Base-by-base conservation (phyloP, 2,797 vertebrate species). In the Allobates femoralis region DNA sequence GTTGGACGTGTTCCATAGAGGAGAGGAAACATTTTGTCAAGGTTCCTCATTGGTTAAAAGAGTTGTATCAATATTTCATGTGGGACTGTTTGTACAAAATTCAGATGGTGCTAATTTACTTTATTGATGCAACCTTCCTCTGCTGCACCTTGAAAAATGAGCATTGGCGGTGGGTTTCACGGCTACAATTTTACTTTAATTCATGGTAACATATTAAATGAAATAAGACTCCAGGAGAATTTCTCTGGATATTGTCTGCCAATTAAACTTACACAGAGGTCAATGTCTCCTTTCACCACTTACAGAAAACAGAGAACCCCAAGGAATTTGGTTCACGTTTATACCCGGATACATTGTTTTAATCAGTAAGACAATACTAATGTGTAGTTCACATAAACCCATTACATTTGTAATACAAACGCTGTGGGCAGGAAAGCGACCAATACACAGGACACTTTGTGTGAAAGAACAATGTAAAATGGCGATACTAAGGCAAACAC, bases 251-350 rank as follows among this genome's bases (percentile, higher is more conserved):
- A 86, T 86, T 86, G 85, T 86, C 67, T 81, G 37, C 26, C 75
- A 87, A 83, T 83, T 87, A 83, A 73, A 83, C 75, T 74, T 83
- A 83, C 81, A 83, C 26, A 87, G 37, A 83, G 86, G 80, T 83
- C 85, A 87, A 83, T 55, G 79, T 79, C 76, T 80, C 86, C 53
- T 87, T 73, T 84, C 76, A 87, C 79, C 76, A 84, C 76, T 79
- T 79, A 79, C 74, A 79, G 64, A 34, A 84, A 84, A 79, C 46
- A 79, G 55, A 83, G 53, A 79, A 50, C 79, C 85, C 71, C 85
- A 81, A 64, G 85, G 78, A 86, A 81, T 81, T 50, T 55, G 69
- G 69, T 80, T 84, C 46, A 83, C 21, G 2, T 86, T 82, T 66
- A 30, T 73, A 79, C 66, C 51, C 64, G 12, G 37, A 84, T 83